Percentiles rank a stretch among this genome's conserved stretches.
Evolutionary conservation across 2,113 vertebrate genomes (phyloP).

Genomic region (Caretta caretta): DNA sequence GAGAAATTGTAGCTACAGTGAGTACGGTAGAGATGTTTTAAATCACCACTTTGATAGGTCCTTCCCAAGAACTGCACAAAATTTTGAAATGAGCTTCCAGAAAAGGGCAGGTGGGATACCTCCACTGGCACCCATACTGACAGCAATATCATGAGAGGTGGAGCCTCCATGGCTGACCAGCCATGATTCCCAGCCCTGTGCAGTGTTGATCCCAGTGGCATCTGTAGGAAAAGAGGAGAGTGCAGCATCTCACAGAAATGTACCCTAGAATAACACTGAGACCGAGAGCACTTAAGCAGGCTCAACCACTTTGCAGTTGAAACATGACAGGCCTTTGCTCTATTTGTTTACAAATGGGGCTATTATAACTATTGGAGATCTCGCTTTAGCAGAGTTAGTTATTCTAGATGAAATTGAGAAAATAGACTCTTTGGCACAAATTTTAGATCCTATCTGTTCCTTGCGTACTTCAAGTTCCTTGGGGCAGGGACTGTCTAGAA

Average conservation of each 20-base stretch:
- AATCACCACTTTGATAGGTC: too few species aligned
- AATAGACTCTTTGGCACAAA: background rate
- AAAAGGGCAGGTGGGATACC: background rate
- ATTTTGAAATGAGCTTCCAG: background rate
- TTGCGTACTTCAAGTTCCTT: background rate
- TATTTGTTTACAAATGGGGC: too few species aligned
- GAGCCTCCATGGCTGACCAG: background rate
- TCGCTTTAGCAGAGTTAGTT: background rate
- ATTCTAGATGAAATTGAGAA: background rate
- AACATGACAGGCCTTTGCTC: too few species aligned
- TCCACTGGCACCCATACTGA: background rate
- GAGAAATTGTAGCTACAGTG: background rate
- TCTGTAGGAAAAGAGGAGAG: background rate
- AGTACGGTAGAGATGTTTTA: too few species aligned
- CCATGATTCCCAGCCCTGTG: too few species aligned
- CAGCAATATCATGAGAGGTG: background rate
- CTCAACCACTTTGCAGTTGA: too few species aligned
- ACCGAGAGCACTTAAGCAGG: too few species aligned
- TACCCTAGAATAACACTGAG: background rate
- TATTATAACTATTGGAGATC: background rate
- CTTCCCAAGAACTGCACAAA: too few species aligned
- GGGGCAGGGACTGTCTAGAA: background rate
- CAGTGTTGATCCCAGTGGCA: background rate
- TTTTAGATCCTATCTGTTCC: background rate
- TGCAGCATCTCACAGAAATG: background rate